Evolutionary conservation across 2,113 vertebrate genomes (phyloP).

Genomic region (Perca fluviatilis): DNA sequence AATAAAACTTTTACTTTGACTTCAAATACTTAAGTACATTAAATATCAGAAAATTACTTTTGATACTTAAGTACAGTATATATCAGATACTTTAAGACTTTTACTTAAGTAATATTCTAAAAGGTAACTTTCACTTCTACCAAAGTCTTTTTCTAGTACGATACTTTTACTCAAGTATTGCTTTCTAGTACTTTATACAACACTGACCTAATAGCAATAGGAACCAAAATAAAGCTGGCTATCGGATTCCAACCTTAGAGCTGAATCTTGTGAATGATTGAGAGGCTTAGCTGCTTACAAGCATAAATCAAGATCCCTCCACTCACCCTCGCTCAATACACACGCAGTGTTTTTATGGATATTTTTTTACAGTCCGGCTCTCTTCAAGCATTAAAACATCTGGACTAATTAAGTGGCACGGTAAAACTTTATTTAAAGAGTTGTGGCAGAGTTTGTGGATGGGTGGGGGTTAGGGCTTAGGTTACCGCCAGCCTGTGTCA

Average conservation of each 20-base stretch:
- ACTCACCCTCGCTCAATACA: constrained; percentile 14
- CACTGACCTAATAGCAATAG: too few species aligned
- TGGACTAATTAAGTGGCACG: constrained; percentile 70
- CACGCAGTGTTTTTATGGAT: constrained; percentile 45
- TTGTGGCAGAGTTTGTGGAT: constrained; percentile 52
- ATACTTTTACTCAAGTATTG: too few species aligned
- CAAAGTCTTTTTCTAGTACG: too few species aligned
- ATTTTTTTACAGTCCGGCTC: constrained; percentile 50
- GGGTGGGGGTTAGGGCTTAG: constrained; percentile 45
- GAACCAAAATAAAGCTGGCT: not conserved
- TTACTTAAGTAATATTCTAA: too few species aligned
- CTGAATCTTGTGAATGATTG: constrained; percentile 33
- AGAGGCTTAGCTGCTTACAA: constrained; percentile 38
- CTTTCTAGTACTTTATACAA: too few species aligned
- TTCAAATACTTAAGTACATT: too few species aligned
- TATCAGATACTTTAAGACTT: too few species aligned
- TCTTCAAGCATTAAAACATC: constrained; percentile 76
- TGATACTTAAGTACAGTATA: too few species aligned
- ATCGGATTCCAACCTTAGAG: not conserved
- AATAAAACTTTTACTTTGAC: too few species aligned
- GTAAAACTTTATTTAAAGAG: constrained; percentile 78
- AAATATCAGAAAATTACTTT: too few species aligned
- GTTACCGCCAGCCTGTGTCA: constrained; percentile 64
- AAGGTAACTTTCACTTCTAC: too few species aligned
- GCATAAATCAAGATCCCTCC: constrained; percentile 40